Evolutionary conservation across 2,797 vertebrate genomes (phyloP).

Genomic region (Cygnus olor): DNA sequence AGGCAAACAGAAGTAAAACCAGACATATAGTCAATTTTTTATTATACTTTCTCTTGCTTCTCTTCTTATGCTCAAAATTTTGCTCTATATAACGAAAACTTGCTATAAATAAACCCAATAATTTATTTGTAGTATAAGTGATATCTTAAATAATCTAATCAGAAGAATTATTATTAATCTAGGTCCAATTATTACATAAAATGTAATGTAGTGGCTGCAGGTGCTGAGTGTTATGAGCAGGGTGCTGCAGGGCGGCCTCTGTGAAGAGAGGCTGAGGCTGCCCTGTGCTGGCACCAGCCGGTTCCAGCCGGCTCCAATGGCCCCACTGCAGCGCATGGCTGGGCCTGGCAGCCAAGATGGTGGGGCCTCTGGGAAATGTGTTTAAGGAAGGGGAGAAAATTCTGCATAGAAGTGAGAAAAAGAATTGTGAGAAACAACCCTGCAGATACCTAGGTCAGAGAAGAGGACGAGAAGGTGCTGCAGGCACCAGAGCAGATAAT

Average conservation of each 20-base stretch:
- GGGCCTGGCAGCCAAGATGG: too few relatives aligned
- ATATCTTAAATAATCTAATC: background rate
- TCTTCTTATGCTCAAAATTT: background rate
- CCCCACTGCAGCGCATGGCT: background rate
- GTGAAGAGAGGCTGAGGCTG: background rate
- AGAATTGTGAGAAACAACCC: background rate
- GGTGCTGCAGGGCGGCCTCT: rapidly evolving
- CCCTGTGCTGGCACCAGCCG: background rate
- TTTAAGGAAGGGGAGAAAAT: background rate
- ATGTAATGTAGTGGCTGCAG: background rate
- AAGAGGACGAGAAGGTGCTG: background rate
- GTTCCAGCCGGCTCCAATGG: background rate
- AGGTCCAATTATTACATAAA: background rate
- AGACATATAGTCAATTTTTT: background rate
- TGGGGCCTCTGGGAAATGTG: rapidly evolving
- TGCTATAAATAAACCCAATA: background rate
- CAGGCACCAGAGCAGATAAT: background rate
- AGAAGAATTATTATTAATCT: background rate
- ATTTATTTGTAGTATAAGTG: background rate
- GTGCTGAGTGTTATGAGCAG: background rate
- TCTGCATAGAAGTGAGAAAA: background rate
- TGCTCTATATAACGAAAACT: background rate
- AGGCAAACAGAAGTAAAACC: background rate
- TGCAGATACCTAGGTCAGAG: background rate
- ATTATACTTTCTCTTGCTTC: background rate